phyloP scores from a whole-genome alignment of 2,797 vertebrate species.

The Sylvilagus floridanus region DNA sequence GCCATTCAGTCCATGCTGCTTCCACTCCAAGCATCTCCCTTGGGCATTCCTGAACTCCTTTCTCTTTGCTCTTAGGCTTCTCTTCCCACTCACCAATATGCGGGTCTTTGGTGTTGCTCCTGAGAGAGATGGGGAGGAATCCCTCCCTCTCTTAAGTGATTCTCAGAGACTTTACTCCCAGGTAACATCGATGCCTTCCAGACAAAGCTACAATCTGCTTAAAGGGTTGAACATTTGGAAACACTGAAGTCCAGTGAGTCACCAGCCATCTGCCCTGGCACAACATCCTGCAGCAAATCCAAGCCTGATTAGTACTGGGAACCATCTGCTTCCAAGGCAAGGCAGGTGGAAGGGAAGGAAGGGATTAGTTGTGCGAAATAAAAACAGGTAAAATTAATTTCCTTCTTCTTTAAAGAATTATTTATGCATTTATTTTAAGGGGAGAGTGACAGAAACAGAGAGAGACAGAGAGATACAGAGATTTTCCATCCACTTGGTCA shows the following conservation, averaged over 20 bases:
- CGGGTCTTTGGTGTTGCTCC: neutral
- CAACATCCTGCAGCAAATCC: neutral
- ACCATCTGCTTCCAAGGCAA: neutral
- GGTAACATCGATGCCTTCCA: neutral
- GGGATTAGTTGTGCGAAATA: no score
- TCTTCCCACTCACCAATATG: neutral
- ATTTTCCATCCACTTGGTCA: no score
- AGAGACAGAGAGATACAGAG: no score
- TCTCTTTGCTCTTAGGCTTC: neutral
- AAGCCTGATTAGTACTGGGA: neutral
- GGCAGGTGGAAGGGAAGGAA: neutral
- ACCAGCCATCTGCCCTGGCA: neutral
- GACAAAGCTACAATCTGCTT: neutral
- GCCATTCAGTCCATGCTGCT: rapidly evolving
- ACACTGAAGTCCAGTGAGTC: neutral
- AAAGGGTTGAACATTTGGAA: neutral
- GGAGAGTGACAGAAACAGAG: no score
- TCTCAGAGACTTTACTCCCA: neutral
- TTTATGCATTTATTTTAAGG: no score
- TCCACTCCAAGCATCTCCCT: rapidly evolving
- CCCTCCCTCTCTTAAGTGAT: neutral
- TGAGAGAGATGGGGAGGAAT: neutral
- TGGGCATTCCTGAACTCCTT: neutral
- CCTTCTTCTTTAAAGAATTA: no score
- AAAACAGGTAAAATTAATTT: no score